Base-by-base conservation (phyloP, 2,797 vertebrate genomes). In the Falco peregrinus region DNA sequence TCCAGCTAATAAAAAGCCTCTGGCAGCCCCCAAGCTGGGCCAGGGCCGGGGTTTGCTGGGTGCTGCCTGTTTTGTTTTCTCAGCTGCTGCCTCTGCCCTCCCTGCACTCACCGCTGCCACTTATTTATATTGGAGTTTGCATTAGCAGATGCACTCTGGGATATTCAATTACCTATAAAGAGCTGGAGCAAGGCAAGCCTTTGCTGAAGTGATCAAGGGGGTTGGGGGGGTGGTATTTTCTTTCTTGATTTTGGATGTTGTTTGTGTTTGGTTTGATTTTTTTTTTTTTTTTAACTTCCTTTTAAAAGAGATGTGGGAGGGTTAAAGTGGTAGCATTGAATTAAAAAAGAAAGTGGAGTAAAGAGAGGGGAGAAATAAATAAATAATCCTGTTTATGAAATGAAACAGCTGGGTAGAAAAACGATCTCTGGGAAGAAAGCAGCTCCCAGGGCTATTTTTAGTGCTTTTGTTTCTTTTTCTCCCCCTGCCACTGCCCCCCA, bases 371-470 rank as follows among this genome's bases (percentile, higher is more conserved):
- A n/a, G 35, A 60, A 69, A 67, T 63, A 94, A 86, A 93, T 82
- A 94, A 94, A 87, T 63, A 84, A 78, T 68, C 13, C 35, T 77
- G 64, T 94, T 91, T 78, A 84, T 93, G 64, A 81, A 93, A 84
- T 61, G 22, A 69, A 88, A 79, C 35, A 39, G 70, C 60, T 17
- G 53, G 29, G 90, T 79, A 73, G 84, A 33, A 65, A 85, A 85
- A 82, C 39, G 24, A 83, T 94, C 95, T 96, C 92, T 5, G 10
- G 84, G 79, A 93, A 95, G 94, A 93, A 95, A 84, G 86, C 89
- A 29, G 91, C 82, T 89, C 93, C 79, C 60, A 12, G 56, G 59
- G 91, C n/a, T 97, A 95, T 96, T 96, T 97, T 96, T 94, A 88
- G 86, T 69, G 82, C 73, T 89, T 78, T 93, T 94, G 48, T 90